phyloP scores from a whole-genome alignment of 2,888 invertebrate species.

The Scaptomyza cyrtandrae region DNA sequence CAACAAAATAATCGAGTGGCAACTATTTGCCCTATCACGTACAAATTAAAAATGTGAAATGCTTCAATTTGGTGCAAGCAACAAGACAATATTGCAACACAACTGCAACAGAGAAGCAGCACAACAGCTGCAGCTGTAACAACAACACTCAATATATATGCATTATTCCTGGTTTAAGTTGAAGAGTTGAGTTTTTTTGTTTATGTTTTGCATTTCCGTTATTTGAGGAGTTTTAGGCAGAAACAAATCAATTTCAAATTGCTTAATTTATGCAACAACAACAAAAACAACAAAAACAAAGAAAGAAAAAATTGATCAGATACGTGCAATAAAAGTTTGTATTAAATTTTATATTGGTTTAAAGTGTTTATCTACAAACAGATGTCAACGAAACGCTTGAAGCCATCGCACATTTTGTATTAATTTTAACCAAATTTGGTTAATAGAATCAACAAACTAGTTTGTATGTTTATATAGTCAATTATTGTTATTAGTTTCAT shows the following conservation, averaged over 20 bases:
- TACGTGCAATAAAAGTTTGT: constrained; percentile 18
- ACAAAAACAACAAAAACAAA: not conserved
- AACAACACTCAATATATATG: not conserved
- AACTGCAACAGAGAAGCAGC: constrained; percentile 5
- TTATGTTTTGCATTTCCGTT: constrained; percentile 12
- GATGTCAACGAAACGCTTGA: constrained; percentile 1
- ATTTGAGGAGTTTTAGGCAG: not conserved
- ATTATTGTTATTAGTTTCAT: constrained; percentile 7
- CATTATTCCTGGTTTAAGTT: constrained; percentile 21
- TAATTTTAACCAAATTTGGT: not conserved
- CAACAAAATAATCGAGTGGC: constrained; percentile 59
- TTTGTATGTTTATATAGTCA: constrained; percentile 8
- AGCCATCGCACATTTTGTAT: not conserved
- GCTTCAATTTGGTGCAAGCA: constrained; percentile 78
- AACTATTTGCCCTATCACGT: constrained; percentile 82
- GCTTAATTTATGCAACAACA: constrained; percentile 23
- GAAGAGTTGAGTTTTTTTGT: constrained; percentile 10
- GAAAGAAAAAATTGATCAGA: not conserved
- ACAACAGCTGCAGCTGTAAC: constrained; percentile 20
- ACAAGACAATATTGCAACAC: constrained; percentile 48
- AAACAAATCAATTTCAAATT: not conserved
- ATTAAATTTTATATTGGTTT: not conserved
- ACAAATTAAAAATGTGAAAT: constrained; percentile 82
- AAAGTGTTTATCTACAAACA: not conserved
- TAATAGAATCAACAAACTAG: constrained; percentile 29